Percentiles rank a stretch among this genome's conserved stretches.
These are phyloP conservation scores for Trichogramma dendrolimi DNA, from an alignment of 2,888 invertebrate species.

Conservation along the genomic window DNA sequence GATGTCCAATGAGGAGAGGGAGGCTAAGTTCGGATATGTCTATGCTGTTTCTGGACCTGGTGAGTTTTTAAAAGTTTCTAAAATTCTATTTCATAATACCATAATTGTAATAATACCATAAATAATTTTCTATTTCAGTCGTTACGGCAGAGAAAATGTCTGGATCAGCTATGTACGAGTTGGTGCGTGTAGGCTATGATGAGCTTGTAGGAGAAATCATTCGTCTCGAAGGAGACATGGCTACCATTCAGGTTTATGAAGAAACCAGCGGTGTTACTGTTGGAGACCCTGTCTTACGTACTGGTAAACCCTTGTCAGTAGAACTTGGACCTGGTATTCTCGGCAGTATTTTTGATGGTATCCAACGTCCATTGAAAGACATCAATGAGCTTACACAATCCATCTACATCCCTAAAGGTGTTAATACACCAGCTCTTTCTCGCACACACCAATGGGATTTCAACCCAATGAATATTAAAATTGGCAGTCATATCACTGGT, in stretches of 20 bases:
- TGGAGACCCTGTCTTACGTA: conserved; percentile 96
- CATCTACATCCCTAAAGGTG: conserved; percentile 99
- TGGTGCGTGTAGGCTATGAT: conserved; percentile 96
- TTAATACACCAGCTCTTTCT: conserved; percentile 89
- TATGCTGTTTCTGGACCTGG: conserved; percentile 98
- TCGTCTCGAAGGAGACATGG: conserved; percentile 98
- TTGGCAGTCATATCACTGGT: conserved; percentile 97
- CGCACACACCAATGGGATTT: conserved; percentile 87
- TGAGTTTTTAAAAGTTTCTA: conserved; percentile 50
- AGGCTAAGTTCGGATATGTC: conserved; percentile 89
- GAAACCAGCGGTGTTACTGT: conserved; percentile 98
- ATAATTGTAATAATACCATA: background rate
- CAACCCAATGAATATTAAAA: conserved; percentile 75
- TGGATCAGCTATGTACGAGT: conserved; percentile 99
- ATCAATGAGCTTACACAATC: conserved; percentile 89
- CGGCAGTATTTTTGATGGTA: conserved; percentile 99
- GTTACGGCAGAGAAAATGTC: conserved; percentile 99
- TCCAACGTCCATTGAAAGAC: conserved; percentile 96
- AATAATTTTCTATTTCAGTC: conserved; percentile 60
- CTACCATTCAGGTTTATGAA: conserved; percentile 97
- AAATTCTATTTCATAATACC: background rate
- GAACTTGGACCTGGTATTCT: conserved; percentile 99
- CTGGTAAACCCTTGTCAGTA: conserved; percentile 97
- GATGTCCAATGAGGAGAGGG: conserved; percentile 79
- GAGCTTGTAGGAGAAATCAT: conserved; percentile 99